phyloP scores from a whole-genome alignment of 2,797 vertebrate species.

The Acrocephalus scirpaceus region DNA sequence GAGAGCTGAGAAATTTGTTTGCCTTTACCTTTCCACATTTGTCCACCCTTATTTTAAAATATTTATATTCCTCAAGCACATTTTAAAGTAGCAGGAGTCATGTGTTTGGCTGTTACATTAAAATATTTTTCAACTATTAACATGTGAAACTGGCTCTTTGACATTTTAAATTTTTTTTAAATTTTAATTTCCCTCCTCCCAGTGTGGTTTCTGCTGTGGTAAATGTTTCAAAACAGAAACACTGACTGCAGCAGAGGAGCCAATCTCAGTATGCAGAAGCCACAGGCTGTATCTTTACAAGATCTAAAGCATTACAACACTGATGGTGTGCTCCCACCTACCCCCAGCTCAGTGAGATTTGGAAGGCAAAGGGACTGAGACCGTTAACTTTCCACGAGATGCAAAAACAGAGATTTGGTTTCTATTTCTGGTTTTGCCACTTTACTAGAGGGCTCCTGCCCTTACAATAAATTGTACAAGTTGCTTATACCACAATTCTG shows the following conservation, averaged over 20 bases:
- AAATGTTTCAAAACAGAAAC: slow-evolving; percentile 22
- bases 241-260: not conserved
- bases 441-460: not conserved
- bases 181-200: not conserved
- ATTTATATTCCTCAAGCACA: not conserved
- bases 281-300: slow-evolving; percentile 35
- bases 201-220: slow-evolving; percentile 34
- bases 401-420: slow-evolving; percentile 13
- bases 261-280: slow-evolving; percentile 29
- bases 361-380: not conserved
- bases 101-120: not conserved
- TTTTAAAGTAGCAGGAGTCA: not conserved
- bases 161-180: not conserved
- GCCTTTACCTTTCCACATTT: not conserved
- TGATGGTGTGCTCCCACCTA: not conserved
- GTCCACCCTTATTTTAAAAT: not conserved
- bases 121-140: not conserved
- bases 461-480: not conserved
- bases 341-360: not conserved
- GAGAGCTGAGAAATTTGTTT: not conserved
- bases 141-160: not conserved
- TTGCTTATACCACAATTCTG: not conserved
- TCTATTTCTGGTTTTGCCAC: not conserved
- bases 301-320: not conserved
- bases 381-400: slow-evolving; percentile 10